A percentile compares a stretch with the other conserved stretches of the same genome.
Evolutionary conservation across 1,140 invertebrate genomes (phyloP).

Genomic region (Drosophila punjabiensis): DNA sequence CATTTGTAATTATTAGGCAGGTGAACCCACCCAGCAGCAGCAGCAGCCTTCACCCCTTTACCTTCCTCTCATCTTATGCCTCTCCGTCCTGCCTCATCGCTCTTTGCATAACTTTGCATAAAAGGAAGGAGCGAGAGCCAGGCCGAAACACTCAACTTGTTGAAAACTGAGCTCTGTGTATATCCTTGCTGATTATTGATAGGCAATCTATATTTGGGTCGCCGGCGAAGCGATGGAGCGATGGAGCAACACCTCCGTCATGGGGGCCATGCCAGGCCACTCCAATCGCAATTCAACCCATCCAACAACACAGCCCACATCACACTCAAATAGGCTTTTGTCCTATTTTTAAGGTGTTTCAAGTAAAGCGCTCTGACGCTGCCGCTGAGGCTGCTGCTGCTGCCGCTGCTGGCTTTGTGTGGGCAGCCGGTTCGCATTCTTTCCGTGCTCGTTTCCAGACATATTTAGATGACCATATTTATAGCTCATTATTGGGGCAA

Average conservation of each 20-base stretch:
- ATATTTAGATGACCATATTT: constrained; percentile 61
- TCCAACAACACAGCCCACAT: constrained; percentile 27
- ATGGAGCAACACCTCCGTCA: constrained; percentile 29
- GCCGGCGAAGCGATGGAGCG: constrained; percentile 11
- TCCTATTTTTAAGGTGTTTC: constrained; percentile 73
- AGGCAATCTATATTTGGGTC: constrained; percentile 56
- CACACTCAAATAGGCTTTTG: constrained; percentile 63
- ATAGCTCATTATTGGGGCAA: constrained; percentile 63
- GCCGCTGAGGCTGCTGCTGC: constrained; percentile 29
- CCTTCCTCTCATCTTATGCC: background rate
- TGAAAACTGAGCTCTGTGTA: constrained; percentile 44
- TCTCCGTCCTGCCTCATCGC: background rate
- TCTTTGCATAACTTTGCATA: constrained; percentile 48
- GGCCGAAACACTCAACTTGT: constrained; percentile 36
- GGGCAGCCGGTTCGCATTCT: constrained; percentile 27
- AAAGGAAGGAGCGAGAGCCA: constrained; percentile 5
- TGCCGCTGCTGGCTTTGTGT: constrained; percentile 15
- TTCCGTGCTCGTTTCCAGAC: constrained; percentile 46
- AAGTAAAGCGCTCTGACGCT: constrained; percentile 50
- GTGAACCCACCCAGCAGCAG: constrained; percentile 25
- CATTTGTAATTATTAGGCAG: constrained; percentile 51
- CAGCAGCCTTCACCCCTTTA: constrained; percentile 20
- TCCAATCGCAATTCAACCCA: constrained; percentile 4
- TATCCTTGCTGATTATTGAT: constrained; percentile 54
- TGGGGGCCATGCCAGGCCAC: constrained; percentile 7